Base-by-base conservation (phyloP, 2,888 invertebrate species). In the Dynastes tityus region DNA sequence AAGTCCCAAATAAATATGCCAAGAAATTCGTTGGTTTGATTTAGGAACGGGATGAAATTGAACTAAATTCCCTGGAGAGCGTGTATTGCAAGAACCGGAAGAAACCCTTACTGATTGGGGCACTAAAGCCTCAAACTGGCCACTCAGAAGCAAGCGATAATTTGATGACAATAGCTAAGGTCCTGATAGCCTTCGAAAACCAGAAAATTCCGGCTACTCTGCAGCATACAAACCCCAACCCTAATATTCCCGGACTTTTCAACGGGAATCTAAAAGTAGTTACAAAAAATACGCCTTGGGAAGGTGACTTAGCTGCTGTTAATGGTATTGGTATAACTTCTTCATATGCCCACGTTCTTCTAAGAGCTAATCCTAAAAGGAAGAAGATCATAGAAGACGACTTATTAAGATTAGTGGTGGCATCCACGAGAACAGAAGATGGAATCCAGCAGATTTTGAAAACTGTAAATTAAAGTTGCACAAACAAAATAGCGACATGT, bases 301-400 rank as follows among this genome's bases (percentile, higher is more conserved):
- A 94, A 64, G 97, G 97, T 61, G 97, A 96, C 22, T 91, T 96
- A 81, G 95, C 96, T 75, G 98, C 96, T 27, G 90, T 99, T 53
- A 99, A 99, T 90, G 97, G 97, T 13, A 97, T 99, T 88, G 99
- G 99, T n/a, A 96, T 99, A 89, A 97, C 98, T 81, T 98, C 99
- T 76, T 96, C 97, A 73, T 98, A 97, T 89, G 97, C 96, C 5
- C 98, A 98, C 89, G 90, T 96, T 1, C 91, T 98, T 82, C 90
- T 98, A n/a, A 94, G 94, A 87, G 94, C 96, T 22, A 94, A 95
- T 88, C 91, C 93, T 0, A 92, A 92, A 84, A 94, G 93, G 85
- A 89, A 90, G 1, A 87, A 90, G 0, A 89, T 90, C 0, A 86
- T 90, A 22, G 86, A 90, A 51, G 91, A 90, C 83, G 90, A 89